phyloP scores from a whole-genome alignment of 2,797 vertebrate genomes.

The Sebastes iracundus region DNA sequence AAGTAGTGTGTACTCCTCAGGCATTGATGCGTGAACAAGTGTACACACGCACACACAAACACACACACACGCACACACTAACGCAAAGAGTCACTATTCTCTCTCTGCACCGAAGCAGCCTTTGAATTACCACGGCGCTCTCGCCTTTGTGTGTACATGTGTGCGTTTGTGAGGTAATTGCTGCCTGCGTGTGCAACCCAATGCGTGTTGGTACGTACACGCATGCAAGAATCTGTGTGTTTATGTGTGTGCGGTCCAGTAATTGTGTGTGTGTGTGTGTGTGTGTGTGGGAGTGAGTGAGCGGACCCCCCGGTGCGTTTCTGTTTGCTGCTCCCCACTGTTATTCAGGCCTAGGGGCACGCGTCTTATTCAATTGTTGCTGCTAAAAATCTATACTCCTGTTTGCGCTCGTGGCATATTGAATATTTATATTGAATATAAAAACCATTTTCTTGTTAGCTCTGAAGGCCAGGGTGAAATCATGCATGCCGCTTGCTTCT shows the following conservation, averaged over 20 bases:
- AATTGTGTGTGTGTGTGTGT: slow-evolving; percentile 8
- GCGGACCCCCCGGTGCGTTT: slow-evolving; percentile 39
- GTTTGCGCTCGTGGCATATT: neutral
- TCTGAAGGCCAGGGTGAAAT: neutral
- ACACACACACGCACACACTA: neutral
- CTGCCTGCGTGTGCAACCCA: slow-evolving; percentile 24
- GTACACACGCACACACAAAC: neutral
- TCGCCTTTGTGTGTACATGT: slow-evolving; percentile 17
- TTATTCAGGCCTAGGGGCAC: slow-evolving; percentile 38
- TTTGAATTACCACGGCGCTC: slow-evolving; percentile 42
- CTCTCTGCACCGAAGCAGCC: neutral
- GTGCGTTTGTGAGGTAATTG: slow-evolving; percentile 44
- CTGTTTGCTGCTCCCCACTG: slow-evolving; percentile 39
- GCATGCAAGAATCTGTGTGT: slow-evolving; percentile 3
- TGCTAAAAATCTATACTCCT: slow-evolving; percentile 28
- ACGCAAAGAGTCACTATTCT: neutral
- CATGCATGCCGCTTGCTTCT: neutral
- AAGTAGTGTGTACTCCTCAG: slow-evolving; percentile 19
- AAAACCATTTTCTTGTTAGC: neutral
- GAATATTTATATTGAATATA: slow-evolving; percentile 27
- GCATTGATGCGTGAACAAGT: slow-evolving; percentile 35
- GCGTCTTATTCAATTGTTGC: slow-evolving; percentile 41
- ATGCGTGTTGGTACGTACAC: neutral
- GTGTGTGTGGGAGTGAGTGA: slow-evolving; percentile 45
- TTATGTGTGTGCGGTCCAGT: neutral